Conservation (phyloP, 1,140 invertebrate species). For the Drosophila ambigua region DNA sequence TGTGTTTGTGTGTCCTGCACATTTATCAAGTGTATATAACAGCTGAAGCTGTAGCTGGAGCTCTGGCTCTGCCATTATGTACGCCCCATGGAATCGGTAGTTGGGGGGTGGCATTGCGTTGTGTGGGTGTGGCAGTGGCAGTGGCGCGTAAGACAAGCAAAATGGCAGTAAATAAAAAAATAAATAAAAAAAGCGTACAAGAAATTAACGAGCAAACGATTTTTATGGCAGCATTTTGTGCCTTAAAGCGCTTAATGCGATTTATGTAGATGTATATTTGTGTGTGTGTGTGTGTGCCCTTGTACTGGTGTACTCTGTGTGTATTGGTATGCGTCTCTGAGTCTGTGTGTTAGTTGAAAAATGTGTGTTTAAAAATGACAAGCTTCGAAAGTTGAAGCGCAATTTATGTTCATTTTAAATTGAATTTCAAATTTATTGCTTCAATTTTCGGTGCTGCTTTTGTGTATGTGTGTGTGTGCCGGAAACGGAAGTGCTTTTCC, state of each 20-base stretch:
- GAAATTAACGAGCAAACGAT: conserved; percentile 83
- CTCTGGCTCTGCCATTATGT: conserved; percentile 36
- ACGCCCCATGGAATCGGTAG: conserved; percentile 24
- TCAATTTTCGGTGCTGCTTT: conserved; percentile 70
- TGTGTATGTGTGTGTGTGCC: conserved; percentile 11
- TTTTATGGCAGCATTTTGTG: conserved; percentile 82
- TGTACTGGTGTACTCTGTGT: conserved; percentile 10
- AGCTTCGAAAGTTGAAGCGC: conserved; percentile 82
- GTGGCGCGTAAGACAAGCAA: conserved; percentile 62
- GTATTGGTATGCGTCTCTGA: conserved; percentile 48
- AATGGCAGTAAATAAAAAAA: conserved; percentile 70
- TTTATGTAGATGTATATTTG: conserved; percentile 49
- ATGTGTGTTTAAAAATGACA: conserved; percentile 83
- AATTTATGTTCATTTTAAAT: conserved; percentile 84
- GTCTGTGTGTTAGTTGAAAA: conserved; percentile 78
- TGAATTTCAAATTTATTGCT: conserved; percentile 83
- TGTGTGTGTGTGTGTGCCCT: conserved; percentile 11
- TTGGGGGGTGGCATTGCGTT: conserved; percentile 25
- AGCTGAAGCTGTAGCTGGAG: conserved; percentile 55
- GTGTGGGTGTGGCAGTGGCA: conserved; percentile 22
- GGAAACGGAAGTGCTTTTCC: conserved; percentile 14
- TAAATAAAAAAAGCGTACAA: conserved; percentile 56
- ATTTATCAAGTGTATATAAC: conserved; percentile 59
- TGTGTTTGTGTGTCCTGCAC: conserved; percentile 51
- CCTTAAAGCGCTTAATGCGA: conserved; percentile 81